Base-by-base conservation (phyloP, 2,797 vertebrate species). In the Peromyscus eremicus region DNA sequence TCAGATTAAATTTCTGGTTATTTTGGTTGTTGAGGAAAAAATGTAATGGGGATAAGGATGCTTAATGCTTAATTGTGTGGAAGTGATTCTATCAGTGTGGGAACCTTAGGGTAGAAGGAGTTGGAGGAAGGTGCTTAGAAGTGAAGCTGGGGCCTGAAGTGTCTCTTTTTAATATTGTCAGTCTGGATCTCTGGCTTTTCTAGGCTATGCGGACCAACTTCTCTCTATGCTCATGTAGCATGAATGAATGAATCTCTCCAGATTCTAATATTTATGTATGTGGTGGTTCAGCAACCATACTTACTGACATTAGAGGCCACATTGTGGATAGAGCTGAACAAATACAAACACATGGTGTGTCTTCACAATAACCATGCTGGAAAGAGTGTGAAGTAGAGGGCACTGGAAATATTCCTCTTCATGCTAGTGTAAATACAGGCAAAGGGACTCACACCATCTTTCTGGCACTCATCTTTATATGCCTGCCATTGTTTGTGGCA, bases 1-100 rank as follows among this genome's bases (percentile, higher is more conserved):
- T 84, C 12, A 40, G 8, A 64, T 57, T n/a, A 29, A 91, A 89
- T 76, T 90, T 96, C 87, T 79, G 7, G 84, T 96, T 73, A 29
- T 77, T 86, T 87, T 84, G 64, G 34, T 73, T 80, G 12, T 68
- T 91, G 55, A 87, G 77, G 52, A 55, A 91, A 81, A 73, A 66
- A 52, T 64, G 14, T 29, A 46, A 73, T 6, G 13, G 16, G 1
- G 16, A 66, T 73, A 68, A 82, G 25, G n/a, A 34, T 34, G 49
- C 34, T 49, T 8, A 2, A 21, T 64, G n/a, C n/a, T 66, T 23
- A 3, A 40, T 9, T 94, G 62, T 66, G 9, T 10, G n/a, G 49
- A 60, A 32, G 27, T 17, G 43, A 32, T 27, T 14, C 25, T 29
- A 21, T 55, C 32, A 14, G 80, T 16, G 2, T 46, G 79, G 14